A percentile compares a stretch with the other conserved stretches of the same genome.
Evolutionary conservation across 2,797 vertebrate genomes (phyloP).

Genomic region (Zonotrichia albicollis): DNA sequence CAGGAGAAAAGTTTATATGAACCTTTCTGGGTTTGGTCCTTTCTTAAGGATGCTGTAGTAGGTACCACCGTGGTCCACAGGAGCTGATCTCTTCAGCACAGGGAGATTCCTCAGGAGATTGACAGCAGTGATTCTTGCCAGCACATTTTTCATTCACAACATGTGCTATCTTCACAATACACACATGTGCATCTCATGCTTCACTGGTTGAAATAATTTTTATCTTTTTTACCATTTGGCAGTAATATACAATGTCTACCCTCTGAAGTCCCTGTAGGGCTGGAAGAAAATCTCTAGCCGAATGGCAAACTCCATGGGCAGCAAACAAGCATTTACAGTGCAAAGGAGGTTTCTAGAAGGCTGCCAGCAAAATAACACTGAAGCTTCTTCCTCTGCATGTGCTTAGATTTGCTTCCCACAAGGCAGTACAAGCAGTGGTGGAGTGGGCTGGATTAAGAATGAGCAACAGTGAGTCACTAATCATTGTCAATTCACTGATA

Average conservation of each 20-base stretch:
- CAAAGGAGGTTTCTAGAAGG: constrained; percentile 40
- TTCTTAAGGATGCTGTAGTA: neutral
- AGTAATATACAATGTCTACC: neutral
- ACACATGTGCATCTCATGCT: neutral
- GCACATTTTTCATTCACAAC: neutral
- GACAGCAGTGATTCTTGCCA: neutral
- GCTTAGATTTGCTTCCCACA: constrained; percentile 57
- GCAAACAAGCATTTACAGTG: constrained; percentile 1
- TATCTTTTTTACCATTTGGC: neutral
- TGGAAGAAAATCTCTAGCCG: neutral
- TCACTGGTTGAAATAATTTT: neutral
- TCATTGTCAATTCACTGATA: constrained; percentile 63
- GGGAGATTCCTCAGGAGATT: neutral
- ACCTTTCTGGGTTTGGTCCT: neutral
- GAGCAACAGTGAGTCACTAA: constrained; percentile 66
- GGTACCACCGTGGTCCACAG: fast-evolving
- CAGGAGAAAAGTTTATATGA: neutral
- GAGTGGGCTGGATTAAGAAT: constrained; percentile 64
- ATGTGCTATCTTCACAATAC: neutral
- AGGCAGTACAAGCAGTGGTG: constrained; percentile 42
- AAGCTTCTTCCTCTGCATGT: constrained; percentile 43
- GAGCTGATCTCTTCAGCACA: neutral
- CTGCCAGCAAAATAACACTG: constrained; percentile 26
- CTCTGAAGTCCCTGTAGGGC: neutral
- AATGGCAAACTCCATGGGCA: neutral